These are phyloP conservation scores for Pantherophis alleghaniensis DNA, from an alignment of 2,797 vertebrate species.

Conservation along the genomic window DNA sequence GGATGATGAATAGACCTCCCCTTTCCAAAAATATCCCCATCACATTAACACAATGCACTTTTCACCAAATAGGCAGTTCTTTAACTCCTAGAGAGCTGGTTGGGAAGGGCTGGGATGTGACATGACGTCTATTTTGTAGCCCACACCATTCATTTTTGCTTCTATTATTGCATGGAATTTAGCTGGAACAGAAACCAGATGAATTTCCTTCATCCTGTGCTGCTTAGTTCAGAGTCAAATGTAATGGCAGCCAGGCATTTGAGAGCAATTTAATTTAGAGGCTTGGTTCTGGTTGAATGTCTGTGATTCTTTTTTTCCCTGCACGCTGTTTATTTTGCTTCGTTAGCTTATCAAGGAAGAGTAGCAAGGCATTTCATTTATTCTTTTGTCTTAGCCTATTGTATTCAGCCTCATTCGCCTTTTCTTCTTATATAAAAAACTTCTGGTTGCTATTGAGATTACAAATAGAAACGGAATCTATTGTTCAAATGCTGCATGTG, in stretches of 20 bases:
- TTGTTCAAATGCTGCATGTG: conserved; percentile 8
- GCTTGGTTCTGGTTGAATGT: background rate
- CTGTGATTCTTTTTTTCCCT: background rate
- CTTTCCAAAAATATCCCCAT: background rate
- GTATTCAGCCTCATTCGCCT: background rate
- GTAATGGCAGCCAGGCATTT: background rate
- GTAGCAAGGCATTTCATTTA: background rate
- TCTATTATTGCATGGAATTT: background rate
- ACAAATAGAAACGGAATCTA: conserved; percentile 5
- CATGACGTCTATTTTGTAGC: background rate
- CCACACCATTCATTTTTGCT: background rate
- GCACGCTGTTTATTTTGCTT: background rate
- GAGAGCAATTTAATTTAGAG: background rate
- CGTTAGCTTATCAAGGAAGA: background rate
- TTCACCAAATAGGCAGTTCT: background rate
- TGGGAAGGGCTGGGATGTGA: background rate
- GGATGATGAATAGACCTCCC: background rate
- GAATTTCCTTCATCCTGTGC: background rate
- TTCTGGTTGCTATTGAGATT: background rate
- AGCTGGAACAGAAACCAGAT: conserved; percentile 2
- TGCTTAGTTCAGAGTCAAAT: background rate
- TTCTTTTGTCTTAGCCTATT: background rate
- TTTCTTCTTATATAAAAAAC: background rate
- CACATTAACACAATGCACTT: background rate
- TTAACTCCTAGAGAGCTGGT: background rate